phyloP scores from a whole-genome alignment of 92 coral and sea anemone genomes.

The Phymanthus crucifer region DNA sequence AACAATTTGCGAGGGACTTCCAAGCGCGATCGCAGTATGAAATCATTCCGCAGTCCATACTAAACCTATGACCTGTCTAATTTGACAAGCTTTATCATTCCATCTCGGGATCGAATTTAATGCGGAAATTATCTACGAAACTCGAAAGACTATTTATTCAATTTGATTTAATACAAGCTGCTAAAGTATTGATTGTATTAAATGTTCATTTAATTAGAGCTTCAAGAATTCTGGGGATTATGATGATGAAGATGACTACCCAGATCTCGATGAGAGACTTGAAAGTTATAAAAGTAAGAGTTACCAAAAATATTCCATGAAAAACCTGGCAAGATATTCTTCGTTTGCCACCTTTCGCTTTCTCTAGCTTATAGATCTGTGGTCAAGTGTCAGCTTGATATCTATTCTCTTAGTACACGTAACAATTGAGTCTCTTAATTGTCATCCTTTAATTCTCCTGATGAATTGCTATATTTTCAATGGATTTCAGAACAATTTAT shows the following conservation, averaged over 20 bases:
- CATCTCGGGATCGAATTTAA: background rate
- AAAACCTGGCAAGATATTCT: no score
- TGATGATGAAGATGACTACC: constrained; percentile 95
- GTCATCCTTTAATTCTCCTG: background rate
- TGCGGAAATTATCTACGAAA: constrained; percentile 16
- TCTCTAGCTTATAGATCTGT: background rate
- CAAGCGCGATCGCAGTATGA: background rate
- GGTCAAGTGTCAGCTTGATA: background rate
- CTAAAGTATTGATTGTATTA: background rate
- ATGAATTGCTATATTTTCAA: background rate
- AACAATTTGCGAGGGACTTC: background rate
- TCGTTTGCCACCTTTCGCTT: background rate
- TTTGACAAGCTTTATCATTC: background rate
- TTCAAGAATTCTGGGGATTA: constrained; percentile 85
- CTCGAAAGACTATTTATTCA: background rate
- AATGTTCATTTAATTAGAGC: constrained; percentile 51
- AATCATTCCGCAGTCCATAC: background rate
- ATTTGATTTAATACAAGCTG: background rate
- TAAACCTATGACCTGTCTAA: background rate
- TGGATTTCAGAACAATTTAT: constrained; percentile 78
- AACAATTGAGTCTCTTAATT: background rate
- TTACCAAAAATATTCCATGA: background rate
- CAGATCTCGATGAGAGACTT: constrained; percentile 73
- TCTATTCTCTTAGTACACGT: background rate
- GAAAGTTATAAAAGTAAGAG: constrained; percentile 86